Conservation (phyloP, 1,140 invertebrate species). For the Hydropsyche tenuis region DNA sequence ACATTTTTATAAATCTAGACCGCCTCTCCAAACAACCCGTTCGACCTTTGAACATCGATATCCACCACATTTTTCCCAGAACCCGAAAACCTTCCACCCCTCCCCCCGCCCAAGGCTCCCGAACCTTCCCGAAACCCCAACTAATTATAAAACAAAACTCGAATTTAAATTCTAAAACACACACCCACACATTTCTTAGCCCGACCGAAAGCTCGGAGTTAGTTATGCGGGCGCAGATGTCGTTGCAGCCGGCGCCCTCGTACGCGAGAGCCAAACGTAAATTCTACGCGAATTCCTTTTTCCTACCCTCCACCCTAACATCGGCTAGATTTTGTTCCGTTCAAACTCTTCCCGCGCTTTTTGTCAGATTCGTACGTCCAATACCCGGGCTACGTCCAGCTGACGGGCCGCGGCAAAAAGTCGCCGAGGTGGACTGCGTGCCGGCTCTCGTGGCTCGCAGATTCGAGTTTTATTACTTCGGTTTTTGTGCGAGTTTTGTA, state of each 20-base stretch:
- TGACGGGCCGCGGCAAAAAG: background rate
- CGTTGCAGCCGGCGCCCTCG: conserved; percentile 13
- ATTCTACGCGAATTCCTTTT: background rate
- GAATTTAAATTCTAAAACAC: no score
- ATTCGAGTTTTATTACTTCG: conserved; percentile 16
- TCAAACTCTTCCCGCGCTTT: background rate
- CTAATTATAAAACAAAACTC: no score
- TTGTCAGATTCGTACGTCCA: conserved; percentile 8
- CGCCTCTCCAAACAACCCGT: no score
- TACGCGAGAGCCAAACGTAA: conserved; percentile 26
- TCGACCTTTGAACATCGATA: no score
- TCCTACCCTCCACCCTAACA: background rate
- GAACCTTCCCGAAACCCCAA: no score
- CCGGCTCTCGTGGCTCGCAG: background rate
- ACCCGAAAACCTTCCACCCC: no score
- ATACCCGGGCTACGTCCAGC: background rate
- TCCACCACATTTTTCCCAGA: no score
- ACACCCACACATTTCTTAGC: no score
- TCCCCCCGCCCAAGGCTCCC: no score
- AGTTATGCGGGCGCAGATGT: conserved; percentile 24
- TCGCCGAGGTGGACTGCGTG: background rate
- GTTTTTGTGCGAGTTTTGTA: background rate
- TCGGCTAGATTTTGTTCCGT: background rate
- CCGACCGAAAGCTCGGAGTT: background rate
- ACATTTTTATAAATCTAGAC: no score